Evolutionary conservation across 2,113 vertebrate genomes (phyloP).

Genomic region (Limanda limanda): DNA sequence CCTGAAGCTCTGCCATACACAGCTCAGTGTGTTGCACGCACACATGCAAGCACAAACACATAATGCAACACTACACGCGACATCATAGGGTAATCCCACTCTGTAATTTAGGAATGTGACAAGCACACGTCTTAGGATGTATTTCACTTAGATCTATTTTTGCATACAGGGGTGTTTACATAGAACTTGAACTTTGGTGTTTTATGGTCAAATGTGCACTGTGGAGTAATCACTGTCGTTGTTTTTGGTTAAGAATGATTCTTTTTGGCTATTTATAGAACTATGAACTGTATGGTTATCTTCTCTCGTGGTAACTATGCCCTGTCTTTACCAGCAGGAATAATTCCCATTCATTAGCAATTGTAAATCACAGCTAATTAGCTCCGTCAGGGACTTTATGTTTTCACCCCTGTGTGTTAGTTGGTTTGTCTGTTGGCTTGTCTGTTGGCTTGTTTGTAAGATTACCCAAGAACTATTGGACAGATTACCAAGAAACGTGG

Average conservation of each 20-base stretch:
- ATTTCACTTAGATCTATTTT: slow-evolving; percentile 30
- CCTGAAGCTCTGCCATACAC: slow-evolving; percentile 28
- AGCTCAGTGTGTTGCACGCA: slow-evolving; percentile 20
- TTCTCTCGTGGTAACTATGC: background rate
- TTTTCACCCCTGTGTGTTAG: too few species aligned
- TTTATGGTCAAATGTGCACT: background rate
- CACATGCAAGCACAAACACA: background rate
- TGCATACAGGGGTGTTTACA: background rate
- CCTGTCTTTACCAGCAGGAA: background rate
- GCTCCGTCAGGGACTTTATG: background rate
- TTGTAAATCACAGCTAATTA: too few species aligned
- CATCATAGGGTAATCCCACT: slow-evolving; percentile 18
- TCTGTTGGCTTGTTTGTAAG: too few species aligned
- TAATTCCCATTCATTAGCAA: too few species aligned
- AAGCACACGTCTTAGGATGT: slow-evolving; percentile 1
- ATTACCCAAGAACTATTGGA: too few species aligned
- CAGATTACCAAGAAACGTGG: too few species aligned
- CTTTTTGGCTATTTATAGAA: background rate
- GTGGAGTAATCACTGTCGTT: background rate
- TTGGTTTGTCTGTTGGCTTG: too few species aligned
- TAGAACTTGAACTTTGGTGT: background rate
- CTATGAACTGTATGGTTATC: background rate
- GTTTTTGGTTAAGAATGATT: background rate
- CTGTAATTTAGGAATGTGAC: slow-evolving; percentile 27
- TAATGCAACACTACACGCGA: slow-evolving; percentile 10